Conservation (phyloP, 2,113 vertebrate species). For the Brachypodius melanocephalos region DNA sequence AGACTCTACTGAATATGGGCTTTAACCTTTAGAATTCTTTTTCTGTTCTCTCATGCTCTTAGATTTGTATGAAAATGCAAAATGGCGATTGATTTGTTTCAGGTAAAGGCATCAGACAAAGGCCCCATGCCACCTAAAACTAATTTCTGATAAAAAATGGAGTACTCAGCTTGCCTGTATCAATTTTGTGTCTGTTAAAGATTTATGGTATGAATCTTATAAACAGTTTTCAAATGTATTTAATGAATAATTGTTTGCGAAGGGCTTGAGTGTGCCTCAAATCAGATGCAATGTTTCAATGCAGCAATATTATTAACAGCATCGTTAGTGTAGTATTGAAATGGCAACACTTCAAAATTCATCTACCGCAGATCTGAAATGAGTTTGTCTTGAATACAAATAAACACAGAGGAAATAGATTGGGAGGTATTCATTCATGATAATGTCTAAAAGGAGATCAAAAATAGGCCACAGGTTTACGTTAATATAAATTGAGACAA, state of each 20-base stretch:
- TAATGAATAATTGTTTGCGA: neutral
- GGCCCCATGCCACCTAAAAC: neutral
- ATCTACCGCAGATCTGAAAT: neutral
- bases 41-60: neutral
- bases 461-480: neutral
- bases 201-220: neutral
- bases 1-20: neutral
- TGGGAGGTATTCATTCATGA: neutral
- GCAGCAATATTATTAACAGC: neutral
- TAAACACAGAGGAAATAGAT: neutral
- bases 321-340: neutral
- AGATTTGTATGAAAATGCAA: neutral
- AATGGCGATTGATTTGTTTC: neutral
- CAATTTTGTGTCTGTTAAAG: neutral
- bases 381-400: slow-evolving; percentile 22
- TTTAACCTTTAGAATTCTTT: slow-evolving; percentile 37
- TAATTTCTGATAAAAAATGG: neutral
- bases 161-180: neutral
- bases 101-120: neutral
- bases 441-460: neutral
- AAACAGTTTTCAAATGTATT: neutral
- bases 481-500: neutral
- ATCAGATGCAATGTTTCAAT: neutral
- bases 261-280: neutral
- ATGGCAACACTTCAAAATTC: slow-evolving; percentile 19